Base-by-base conservation (phyloP, 2,797 vertebrate species). In the Amniataba percoides region DNA sequence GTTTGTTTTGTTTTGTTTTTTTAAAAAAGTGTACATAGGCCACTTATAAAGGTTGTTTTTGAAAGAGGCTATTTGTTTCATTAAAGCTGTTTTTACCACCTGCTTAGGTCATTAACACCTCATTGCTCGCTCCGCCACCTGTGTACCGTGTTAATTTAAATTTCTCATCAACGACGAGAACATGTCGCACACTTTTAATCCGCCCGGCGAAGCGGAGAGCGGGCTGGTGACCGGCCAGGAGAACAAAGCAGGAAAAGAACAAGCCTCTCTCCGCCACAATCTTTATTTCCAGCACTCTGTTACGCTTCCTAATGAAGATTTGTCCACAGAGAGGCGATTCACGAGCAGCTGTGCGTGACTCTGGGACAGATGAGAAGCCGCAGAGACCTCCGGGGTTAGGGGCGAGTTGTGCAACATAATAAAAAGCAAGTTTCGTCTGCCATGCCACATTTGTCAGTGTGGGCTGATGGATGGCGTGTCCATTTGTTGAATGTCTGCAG, bases 61-160 rank as follows among this genome's bases (percentile, higher is more conserved):
- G 40, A 83, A 83, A 73, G 73, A 77, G 34, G 57, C 46, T 78
- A 57, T 72, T 88, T 77, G 77, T 91, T 89, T 88, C 61, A 82
- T 90, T 87, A 83, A 84, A 88, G 83, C 73, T 80, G 74, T 74
- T 83, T 83, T 69, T 78, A 73, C 63, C 81, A 81, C 78, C 71
- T 81, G 76, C 74, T 87, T 80, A 71, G 52, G 72, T 88, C 82
- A 88, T 85, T 87, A 86, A 82, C 91, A 71, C 90, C 76, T 86
- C 77, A 64, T 45, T 0, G 60, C 75, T 80, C 74, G 45, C 73
- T 16, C 27, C 6, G 3, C 76, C 85, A 83, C 86, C 77, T 82
- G 91, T 77, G 83, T 39, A 70, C 81, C 65, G 23, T 19, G 27
- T 74, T 77, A 23, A 82, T 86, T 85, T 73, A 48, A 34, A 78